phyloP scores from a whole-genome alignment of 2,113 vertebrate genomes.

The Upupa epops region DNA sequence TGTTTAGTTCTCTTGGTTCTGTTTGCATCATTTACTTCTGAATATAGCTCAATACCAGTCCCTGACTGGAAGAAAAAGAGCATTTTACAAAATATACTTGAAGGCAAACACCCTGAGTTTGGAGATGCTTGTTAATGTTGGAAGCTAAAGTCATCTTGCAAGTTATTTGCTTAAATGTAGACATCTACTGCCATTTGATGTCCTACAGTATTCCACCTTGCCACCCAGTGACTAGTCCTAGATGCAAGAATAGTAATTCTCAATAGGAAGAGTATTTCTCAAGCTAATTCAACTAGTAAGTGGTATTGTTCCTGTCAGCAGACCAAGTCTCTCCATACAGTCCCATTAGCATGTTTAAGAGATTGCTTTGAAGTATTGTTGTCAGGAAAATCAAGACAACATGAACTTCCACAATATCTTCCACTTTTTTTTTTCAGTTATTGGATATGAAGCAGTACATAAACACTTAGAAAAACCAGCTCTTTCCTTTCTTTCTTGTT shows the following conservation, averaged over 20 bases:
- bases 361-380: neutral
- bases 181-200: neutral
- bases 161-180: neutral
- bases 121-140: neutral
- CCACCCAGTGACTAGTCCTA: neutral
- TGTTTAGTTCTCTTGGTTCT: neutral
- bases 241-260: neutral
- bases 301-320: neutral
- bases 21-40: neutral
- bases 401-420: neutral
- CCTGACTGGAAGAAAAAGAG: neutral
- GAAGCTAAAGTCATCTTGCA: neutral
- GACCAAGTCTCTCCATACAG: neutral
- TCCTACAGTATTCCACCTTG: neutral
- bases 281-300: neutral
- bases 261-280: neutral
- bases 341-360: neutral
- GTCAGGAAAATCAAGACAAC: neutral
- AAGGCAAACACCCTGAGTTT: neutral
- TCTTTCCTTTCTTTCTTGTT: neutral
- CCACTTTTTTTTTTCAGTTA: neutral
- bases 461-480: neutral
- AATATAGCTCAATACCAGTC: neutral
- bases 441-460: neutral
- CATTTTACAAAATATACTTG: neutral